Conservation (phyloP, 2,888 invertebrate genomes). For the Pseudococcus longispinus region DNA sequence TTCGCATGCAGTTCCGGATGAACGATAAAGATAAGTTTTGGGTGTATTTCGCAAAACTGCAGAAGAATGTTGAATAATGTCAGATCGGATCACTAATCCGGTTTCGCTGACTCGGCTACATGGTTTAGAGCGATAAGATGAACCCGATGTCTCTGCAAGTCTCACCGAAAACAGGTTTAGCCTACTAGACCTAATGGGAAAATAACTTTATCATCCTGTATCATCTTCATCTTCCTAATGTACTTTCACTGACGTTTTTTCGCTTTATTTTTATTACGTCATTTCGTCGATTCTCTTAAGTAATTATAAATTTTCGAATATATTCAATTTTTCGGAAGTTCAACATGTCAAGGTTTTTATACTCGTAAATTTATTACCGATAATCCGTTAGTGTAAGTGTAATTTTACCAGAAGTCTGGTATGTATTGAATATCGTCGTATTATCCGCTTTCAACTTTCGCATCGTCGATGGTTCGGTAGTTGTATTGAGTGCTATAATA, state of each 20-base stretch:
- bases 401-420: neutral
- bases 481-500: neutral
- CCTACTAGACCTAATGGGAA: neutral
- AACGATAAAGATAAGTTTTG: neutral
- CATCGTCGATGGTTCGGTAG: neutral
- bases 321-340: conserved; percentile 13
- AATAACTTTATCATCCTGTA: neutral
- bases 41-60: neutral
- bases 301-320: conserved; percentile 8
- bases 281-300: neutral
- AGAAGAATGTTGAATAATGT: neutral
- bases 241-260: conserved; percentile 35
- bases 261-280: conserved; percentile 11
- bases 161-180: conserved; percentile 29
- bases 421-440: neutral
- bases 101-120: neutral
- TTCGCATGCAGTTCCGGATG: neutral
- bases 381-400: neutral
- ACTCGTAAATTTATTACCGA: neutral
- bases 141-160: conserved; percentile 36
- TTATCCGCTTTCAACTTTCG: neutral
- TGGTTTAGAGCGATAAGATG: conserved; percentile 13
- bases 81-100: neutral
- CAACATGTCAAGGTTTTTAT: neutral
- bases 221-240: conserved; percentile 37